Conservation (phyloP, 2,888 invertebrate species). For the Ectobius pallidus region DNA sequence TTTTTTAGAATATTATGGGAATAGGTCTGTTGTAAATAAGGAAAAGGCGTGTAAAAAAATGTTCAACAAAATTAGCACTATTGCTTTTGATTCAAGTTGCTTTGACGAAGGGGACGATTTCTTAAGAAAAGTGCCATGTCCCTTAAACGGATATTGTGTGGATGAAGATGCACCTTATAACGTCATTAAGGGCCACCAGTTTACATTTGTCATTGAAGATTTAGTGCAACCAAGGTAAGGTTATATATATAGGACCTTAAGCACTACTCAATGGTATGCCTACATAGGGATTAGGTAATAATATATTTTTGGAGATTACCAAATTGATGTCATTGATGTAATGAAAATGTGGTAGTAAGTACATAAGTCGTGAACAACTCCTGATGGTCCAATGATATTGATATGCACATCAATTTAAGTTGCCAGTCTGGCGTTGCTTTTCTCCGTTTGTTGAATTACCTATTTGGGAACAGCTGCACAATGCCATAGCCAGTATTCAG, state of each 20-base stretch:
- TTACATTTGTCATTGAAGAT: slow-evolving; percentile 92
- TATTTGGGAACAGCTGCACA: too few relatives aligned
- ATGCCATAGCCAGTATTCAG: too few relatives aligned
- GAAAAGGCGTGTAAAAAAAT: slow-evolving; percentile 81
- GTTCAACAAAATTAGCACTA: slow-evolving; percentile 82
- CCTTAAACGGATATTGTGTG: slow-evolving; percentile 72
- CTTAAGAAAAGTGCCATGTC: slow-evolving; percentile 85
- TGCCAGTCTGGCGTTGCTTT: too few relatives aligned
- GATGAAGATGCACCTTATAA: slow-evolving; percentile 87
- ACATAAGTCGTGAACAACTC: too few relatives aligned
- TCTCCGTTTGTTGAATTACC: too few relatives aligned
- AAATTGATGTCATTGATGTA: too few relatives aligned
- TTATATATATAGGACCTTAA: not conserved
- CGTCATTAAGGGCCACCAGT: slow-evolving; percentile 87
- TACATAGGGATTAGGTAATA: too few relatives aligned
- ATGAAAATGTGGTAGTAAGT: too few relatives aligned
- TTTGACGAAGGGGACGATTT: slow-evolving; percentile 78
- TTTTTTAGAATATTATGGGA: slow-evolving; percentile 90
- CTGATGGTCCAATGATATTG: too few relatives aligned
- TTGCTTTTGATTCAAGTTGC: slow-evolving; percentile 86
- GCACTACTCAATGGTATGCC: too few relatives aligned
- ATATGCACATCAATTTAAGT: too few relatives aligned
- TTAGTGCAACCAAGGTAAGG: slow-evolving; percentile 84
- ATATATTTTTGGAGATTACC: too few relatives aligned
- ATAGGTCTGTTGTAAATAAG: slow-evolving; percentile 68